Base-by-base conservation (phyloP, 2,888 invertebrate species). In the Calephelis perditalis region DNA sequence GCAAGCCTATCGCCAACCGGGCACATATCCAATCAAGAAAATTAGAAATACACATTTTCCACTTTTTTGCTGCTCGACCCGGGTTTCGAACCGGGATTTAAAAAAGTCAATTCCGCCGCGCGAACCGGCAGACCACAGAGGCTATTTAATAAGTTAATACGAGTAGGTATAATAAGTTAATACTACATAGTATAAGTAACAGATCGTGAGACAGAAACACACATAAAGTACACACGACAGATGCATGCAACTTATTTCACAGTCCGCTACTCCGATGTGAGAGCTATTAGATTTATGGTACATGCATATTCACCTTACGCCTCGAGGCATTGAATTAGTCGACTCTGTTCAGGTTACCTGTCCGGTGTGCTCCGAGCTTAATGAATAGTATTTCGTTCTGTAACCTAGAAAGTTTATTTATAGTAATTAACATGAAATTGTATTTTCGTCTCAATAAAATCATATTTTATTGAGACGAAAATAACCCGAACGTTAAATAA, bases 251-350 rank as follows among this genome's bases (percentile, higher is more conserved):
- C 35, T 52, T 52, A 52, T 52, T 52, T 52, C 35, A 52, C 52
- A 35, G 35, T 52, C 7, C 35, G 35, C 52, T 52, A 52, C 52
- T 35, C 52, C 52, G 52, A 52, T 52, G 52, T 52, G 11, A 26
- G 57, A 26, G 57, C 57, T 45, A 44, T 57, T 59, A 35, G 56
- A 60, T 60, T 60, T 60, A 60, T 60, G 40, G 59, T 46, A 45
- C 59, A 60, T 56, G 59, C 59, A 56, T 60, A 52, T 52, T 52
- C 52, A 52, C 52, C 52, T 52, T 35, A 52, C 52, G 52, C 52
- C 52, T 36, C 35, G 52, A 35, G 52, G 52, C 52, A 35, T 35
- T 52, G 52, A 52, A 52, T 52, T 52, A 52, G 52, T 52, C 52
- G 52, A 52, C 35, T 52, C 52, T 52, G 52, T 52, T 52, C 52